These are phyloP conservation scores for Hyposoter didymator DNA, from an alignment of 2,888 invertebrate genomes.

Conservation along the genomic window DNA sequence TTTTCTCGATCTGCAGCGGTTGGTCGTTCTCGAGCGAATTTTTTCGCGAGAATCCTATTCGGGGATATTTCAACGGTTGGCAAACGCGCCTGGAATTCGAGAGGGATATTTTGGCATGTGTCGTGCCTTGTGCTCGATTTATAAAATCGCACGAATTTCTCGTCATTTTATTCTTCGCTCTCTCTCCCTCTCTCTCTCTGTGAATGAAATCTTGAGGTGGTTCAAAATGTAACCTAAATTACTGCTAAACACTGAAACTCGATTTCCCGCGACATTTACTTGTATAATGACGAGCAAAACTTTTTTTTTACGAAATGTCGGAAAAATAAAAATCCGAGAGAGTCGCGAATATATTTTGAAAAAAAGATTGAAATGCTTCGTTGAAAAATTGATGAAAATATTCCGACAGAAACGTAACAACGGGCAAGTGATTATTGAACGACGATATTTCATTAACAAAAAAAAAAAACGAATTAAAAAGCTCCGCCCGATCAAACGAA, in stretches of 20 bases:
- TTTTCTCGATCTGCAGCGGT: background rate
- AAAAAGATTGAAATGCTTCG: background rate
- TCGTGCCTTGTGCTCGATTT: constrained; percentile 23
- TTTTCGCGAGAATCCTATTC: constrained; percentile 32
- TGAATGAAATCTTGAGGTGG: background rate
- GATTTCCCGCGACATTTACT: background rate
- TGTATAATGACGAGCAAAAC: background rate
- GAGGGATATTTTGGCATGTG: constrained; percentile 50
- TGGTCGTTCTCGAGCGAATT: constrained; percentile 12
- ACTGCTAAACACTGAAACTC: background rate
- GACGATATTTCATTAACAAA: background rate
- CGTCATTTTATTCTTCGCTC: background rate
- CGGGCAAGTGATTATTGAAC: background rate
- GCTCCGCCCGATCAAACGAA: background rate
- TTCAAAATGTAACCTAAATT: background rate
- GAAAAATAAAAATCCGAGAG: background rate
- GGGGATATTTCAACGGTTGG: constrained; percentile 36
- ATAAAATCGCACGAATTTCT: constrained; percentile 8
- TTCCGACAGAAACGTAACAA: background rate
- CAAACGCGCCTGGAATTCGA: constrained; percentile 51
- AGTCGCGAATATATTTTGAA: background rate
- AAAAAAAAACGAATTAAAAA: background rate
- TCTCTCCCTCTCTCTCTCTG: too few relatives aligned
- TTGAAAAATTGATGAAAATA: too few relatives aligned
- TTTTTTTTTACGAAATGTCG: background rate